A percentile compares a stretch with the other conserved stretches of the same genome.
These are phyloP conservation scores for Amblyteles armatorius DNA, from an alignment of 2,888 invertebrate species.

Conservation along the genomic window DNA sequence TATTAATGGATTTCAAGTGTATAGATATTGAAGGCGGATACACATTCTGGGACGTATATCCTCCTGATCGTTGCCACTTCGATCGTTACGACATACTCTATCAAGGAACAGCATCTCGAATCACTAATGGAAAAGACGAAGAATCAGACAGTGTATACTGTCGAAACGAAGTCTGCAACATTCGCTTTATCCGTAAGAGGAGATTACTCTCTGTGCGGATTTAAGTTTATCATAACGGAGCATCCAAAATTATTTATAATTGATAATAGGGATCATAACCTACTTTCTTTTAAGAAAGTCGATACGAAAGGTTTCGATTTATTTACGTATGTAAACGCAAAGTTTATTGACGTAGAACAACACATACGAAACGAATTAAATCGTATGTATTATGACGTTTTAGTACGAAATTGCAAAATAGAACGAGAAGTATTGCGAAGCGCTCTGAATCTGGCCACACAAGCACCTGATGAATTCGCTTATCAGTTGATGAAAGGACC, in stretches of 20 bases:
- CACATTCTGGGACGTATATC: conserved; percentile 58
- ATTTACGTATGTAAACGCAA: conserved; percentile 27
- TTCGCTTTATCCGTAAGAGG: too few species aligned
- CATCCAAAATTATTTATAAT: conserved; percentile 21
- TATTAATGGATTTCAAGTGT: conserved; percentile 32
- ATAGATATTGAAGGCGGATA: conserved; percentile 59
- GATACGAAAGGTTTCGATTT: not conserved
- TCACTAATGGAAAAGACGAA: not conserved
- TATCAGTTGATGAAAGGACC: conserved; percentile 64
- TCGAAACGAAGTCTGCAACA: too few species aligned
- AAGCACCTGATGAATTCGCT: conserved; percentile 16
- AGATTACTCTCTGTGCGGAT: not conserved
- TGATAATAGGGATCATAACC: not conserved
- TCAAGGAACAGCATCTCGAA: conserved; percentile 33
- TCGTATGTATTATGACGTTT: not conserved
- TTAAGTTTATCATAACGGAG: conserved; percentile 14
- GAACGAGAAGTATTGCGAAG: not conserved
- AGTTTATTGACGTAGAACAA: conserved; percentile 27
- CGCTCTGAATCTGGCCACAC: not conserved
- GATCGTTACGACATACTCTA: conserved; percentile 54
- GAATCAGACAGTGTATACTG: not conserved
- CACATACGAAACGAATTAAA: conserved; percentile 1
- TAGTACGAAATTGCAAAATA: not conserved
- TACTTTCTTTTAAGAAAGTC: too few species aligned
- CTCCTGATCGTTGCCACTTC: conserved; percentile 48